Conservation (phyloP, 2,113 vertebrate species). For the Triplophysa dalaica region DNA sequence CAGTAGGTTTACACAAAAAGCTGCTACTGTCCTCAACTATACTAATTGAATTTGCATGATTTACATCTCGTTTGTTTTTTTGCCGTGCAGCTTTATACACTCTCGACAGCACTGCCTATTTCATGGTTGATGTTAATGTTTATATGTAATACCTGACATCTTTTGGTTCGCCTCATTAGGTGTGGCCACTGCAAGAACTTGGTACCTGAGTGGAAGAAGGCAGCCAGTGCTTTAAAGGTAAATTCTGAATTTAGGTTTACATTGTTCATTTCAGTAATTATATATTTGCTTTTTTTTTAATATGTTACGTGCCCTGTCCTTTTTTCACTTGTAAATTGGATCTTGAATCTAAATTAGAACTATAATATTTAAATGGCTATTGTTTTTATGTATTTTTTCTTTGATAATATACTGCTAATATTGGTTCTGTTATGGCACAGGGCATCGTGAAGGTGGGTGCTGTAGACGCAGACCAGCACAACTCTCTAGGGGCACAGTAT, state of each 20-base stretch:
- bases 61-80: neutral
- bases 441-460: constrained; percentile 94
- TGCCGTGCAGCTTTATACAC: neutral
- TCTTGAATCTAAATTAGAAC: too few species aligned
- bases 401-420: neutral
- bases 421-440: constrained; percentile 64
- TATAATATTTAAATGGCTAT: too few species aligned
- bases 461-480: constrained; percentile 92
- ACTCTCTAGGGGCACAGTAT: constrained; percentile 89
- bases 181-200: constrained; percentile 92
- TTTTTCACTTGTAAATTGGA: too few species aligned
- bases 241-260: constrained; percentile 53
- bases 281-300: neutral
- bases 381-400: too few species aligned
- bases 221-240: constrained; percentile 92
- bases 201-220: constrained; percentile 94
- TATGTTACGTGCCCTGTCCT: too few species aligned
- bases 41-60: neutral
- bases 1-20: neutral
- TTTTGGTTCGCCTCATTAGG: constrained; percentile 68
- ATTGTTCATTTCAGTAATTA: neutral
- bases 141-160: neutral
- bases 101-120: neutral
- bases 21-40: neutral
- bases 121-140: neutral